These are phyloP conservation scores for Nothoprocta pentlandii DNA, from an alignment of 2,113 vertebrate species.

Conservation along the genomic window DNA sequence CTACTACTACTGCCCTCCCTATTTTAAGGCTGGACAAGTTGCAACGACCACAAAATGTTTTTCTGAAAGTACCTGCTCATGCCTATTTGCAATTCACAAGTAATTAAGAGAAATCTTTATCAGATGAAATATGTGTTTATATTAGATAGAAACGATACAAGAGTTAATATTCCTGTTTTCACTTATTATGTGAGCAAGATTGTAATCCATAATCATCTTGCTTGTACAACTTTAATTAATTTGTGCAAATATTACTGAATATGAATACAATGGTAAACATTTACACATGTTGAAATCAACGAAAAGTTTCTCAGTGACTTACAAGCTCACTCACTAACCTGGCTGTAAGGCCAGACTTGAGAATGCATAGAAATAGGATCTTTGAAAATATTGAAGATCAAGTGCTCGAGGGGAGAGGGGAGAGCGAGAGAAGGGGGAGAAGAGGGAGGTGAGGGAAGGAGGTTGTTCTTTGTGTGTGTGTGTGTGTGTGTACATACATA, in stretches of 20 bases:
- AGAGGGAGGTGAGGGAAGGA: no score
- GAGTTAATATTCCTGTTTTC: neutral
- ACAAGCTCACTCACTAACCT: neutral
- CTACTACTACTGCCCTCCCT: fast-evolving
- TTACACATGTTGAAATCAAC: neutral
- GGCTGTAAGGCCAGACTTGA: neutral
- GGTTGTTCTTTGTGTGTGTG: neutral
- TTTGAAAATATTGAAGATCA: neutral
- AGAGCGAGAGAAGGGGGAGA: no score
- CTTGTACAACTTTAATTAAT: neutral
- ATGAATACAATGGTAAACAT: no score
- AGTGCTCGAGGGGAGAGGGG: neutral
- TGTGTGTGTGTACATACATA: neutral
- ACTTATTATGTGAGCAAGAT: neutral
- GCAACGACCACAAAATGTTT: neutral
- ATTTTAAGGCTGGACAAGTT: neutral
- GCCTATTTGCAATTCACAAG: no score
- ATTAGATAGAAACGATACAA: neutral
- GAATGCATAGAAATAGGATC: neutral
- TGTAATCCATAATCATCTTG: neutral
- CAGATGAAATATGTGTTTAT: neutral
- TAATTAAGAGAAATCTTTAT: neutral
- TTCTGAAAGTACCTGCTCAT: neutral
- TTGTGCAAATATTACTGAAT: neutral
- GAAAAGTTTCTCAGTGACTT: neutral